Conservation (phyloP, 2,888 invertebrate genomes). For the Rambutsinella grinnellia region DNA sequence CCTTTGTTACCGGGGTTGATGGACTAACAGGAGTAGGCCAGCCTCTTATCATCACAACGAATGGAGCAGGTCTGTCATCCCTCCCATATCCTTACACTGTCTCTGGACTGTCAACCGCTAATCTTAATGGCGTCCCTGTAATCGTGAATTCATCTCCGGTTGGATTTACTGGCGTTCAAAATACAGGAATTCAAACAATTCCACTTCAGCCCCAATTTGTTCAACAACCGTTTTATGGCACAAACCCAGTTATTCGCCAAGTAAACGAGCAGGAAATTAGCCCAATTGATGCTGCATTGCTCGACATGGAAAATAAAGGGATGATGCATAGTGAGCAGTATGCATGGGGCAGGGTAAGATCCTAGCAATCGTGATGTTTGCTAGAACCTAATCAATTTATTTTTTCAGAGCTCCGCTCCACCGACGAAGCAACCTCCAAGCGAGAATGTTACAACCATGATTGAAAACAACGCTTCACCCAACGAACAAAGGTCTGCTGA, state of each 20-base stretch:
- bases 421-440: no score
- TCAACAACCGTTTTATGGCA: background rate
- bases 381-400: background rate
- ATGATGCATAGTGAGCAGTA: slow-evolving; percentile 47
- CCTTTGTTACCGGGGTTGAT: background rate
- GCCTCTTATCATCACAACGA: background rate
- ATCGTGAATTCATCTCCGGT: background rate
- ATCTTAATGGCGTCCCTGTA: slow-evolving; percentile 22
- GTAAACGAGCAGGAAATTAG: slow-evolving; percentile 8
- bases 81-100: background rate
- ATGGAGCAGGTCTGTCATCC: background rate
- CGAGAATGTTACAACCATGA: no score
- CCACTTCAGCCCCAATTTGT: background rate
- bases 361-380: no score
- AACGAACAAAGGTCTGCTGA: background rate
- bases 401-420: background rate
- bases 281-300: slow-evolving; percentile 46
- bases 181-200: background rate
- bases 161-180: background rate
- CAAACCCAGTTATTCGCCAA: slow-evolving; percentile 20
- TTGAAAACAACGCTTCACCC: no score
- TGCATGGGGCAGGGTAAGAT: slow-evolving; percentile 44
- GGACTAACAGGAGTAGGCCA: background rate
- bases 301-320: slow-evolving; percentile 31
- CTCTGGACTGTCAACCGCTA: background rate